phyloP scores from a whole-genome alignment of 2,113 vertebrate genomes.

The Crocuta crocuta region DNA sequence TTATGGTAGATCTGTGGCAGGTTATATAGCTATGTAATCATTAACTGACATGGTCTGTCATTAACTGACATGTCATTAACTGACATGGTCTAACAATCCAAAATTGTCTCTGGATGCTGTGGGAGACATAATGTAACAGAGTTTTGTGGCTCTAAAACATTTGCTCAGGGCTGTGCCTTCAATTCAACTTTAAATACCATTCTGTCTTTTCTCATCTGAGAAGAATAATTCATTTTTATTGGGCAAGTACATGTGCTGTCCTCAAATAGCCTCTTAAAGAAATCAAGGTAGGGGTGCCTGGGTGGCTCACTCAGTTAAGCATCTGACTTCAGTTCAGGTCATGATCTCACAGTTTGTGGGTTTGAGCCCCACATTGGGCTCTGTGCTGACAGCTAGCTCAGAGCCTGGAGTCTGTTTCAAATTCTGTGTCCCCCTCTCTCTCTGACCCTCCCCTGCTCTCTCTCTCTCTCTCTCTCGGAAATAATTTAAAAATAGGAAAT shows the following conservation, averaged over 20 bases:
- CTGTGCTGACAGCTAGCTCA: too few species aligned
- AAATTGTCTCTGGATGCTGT: neutral
- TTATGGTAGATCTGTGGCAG: accelerated
- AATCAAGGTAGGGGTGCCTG: neutral
- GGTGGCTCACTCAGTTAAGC: too few species aligned
- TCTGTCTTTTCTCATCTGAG: constrained; percentile 50
- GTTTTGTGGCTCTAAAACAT: neutral
- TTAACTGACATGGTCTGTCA: neutral
- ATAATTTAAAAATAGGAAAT: neutral
- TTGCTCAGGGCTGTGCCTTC: neutral
- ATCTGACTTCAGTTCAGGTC: too few species aligned
- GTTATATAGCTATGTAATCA: neutral
- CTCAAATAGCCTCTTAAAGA: neutral
- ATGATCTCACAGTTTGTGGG: too few species aligned
- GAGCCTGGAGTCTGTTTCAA: too few species aligned
- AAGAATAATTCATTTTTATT: constrained; percentile 51
- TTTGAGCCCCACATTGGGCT: too few species aligned
- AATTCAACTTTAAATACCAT: constrained; percentile 10
- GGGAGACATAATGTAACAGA: constrained; percentile 37
- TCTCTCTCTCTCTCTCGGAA: too few species aligned
- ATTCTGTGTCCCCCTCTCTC: too few species aligned
- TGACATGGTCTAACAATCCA: neutral
- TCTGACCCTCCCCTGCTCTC: too few species aligned
- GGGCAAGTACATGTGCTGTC: neutral
- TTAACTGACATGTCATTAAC: neutral